phyloP scores from a whole-genome alignment of 2,113 vertebrate genomes.

The Hypanus sabinus region DNA sequence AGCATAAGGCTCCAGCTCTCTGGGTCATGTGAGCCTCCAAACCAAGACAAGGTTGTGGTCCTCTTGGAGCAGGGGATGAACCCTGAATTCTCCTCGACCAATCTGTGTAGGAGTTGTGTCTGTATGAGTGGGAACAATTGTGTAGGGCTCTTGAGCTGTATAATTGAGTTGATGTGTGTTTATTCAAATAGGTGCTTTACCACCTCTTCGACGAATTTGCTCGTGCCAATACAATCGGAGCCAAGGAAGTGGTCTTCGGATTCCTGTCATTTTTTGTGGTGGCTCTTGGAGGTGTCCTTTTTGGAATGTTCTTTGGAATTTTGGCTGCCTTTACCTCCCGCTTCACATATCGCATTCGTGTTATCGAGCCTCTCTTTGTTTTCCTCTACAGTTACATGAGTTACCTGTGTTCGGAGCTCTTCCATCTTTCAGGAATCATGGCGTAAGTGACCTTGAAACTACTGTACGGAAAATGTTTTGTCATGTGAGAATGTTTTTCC shows the following conservation, averaged over 20 bases:
- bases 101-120: too few species aligned
- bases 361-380: conserved; percentile 96
- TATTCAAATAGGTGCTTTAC: conserved; percentile 76
- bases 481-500: background rate
- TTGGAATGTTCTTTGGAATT: conserved; percentile 84
- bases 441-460: conserved; percentile 69
- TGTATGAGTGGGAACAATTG: too few species aligned
- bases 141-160: background rate
- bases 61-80: too few species aligned
- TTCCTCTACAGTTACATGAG: conserved; percentile 99
- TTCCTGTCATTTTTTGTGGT: conserved; percentile 90
- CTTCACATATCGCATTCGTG: conserved; percentile 86
- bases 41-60: too few species aligned
- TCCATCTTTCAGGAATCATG: conserved; percentile 98
- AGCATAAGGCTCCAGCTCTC: too few species aligned
- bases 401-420: conserved; percentile 87
- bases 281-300: conserved; percentile 75
- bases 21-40: too few species aligned
- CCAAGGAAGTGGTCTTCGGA: conserved; percentile 73
- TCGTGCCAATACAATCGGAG: conserved; percentile 55
- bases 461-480: background rate
- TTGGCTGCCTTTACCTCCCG: conserved; percentile 90
- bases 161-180: background rate
- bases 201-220: conserved; percentile 90
- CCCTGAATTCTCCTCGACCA: too few species aligned